Evolutionary conservation across 2,797 vertebrate genomes (phyloP).

Genomic region (Xenopus petersii): DNA sequence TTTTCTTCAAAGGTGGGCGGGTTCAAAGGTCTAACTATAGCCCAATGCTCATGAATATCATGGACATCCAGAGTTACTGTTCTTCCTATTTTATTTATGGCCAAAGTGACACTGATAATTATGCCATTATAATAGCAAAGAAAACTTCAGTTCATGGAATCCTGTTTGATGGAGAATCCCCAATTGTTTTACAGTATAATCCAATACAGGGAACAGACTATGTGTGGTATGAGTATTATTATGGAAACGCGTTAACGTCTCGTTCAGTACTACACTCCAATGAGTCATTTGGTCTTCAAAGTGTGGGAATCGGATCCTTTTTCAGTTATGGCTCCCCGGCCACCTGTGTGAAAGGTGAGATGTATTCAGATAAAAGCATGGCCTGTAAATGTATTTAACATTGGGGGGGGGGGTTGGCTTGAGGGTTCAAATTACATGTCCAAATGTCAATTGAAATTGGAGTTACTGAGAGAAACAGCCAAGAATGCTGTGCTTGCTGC

Average conservation of each 20-base stretch:
- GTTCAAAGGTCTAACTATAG: conserved; percentile 26
- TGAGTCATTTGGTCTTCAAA: conserved; percentile 64
- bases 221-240: conserved; percentile 64
- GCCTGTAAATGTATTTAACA: no score
- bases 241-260: conserved; percentile 17
- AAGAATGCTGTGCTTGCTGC: no score
- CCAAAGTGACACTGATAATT: conserved; percentile 54
- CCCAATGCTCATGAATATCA: conserved; percentile 66
- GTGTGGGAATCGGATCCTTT: conserved; percentile 57
- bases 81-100: conserved; percentile 62
- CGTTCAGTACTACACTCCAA: conserved; percentile 54
- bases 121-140: conserved; percentile 62
- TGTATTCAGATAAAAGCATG: not conserved
- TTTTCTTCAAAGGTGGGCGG: conserved; percentile 64
- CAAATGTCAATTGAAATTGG: no score
- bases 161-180: conserved; percentile 51
- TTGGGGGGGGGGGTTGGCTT: no score
- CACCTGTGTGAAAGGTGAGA: conserved; percentile 50
- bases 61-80: conserved; percentile 63
- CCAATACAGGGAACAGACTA: conserved; percentile 61
- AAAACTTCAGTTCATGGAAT: conserved; percentile 47
- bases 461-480: no score
- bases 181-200: conserved; percentile 56
- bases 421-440: no score
- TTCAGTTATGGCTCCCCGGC: conserved; percentile 65